A percentile compares a stretch with the other conserved stretches of the same genome.
Evolutionary conservation across 2,888 invertebrate species (phyloP).

Genomic region (Stenodema calcarata): DNA sequence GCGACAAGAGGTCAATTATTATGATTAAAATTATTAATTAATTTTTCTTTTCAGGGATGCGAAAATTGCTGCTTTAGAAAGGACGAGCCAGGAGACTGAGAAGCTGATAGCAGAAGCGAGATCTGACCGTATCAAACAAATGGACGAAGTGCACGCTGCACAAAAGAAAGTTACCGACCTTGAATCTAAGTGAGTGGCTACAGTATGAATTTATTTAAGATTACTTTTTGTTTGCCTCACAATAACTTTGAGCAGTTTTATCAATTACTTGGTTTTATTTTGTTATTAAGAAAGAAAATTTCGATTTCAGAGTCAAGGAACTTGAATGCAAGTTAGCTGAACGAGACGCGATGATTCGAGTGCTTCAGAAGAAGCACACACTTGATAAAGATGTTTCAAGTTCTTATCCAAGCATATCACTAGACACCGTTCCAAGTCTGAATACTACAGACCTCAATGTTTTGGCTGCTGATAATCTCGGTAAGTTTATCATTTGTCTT

Average conservation of each 20-base stretch:
- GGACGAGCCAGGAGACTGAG: slow-evolving; percentile 82
- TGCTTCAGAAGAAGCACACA: slow-evolving; percentile 83
- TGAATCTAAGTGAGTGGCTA: slow-evolving; percentile 73
- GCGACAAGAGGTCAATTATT: slow-evolving; percentile 90
- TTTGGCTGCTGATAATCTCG: slow-evolving; percentile 61
- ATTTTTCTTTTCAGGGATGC: slow-evolving; percentile 70
- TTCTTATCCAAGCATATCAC: slow-evolving; percentile 61
- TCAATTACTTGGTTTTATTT: background rate
- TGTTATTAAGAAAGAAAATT: too few species aligned
- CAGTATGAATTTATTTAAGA: background rate
- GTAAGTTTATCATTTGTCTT: slow-evolving; percentile 56
- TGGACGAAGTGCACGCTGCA: slow-evolving; percentile 86
- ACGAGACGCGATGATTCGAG: slow-evolving; percentile 88
- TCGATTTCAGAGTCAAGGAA: slow-evolving; percentile 73
- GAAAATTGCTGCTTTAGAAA: slow-evolving; percentile 83
- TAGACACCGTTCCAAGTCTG: slow-evolving; percentile 65
- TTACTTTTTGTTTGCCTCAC: background rate
- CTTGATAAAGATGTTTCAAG: slow-evolving; percentile 71
- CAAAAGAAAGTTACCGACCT: slow-evolving; percentile 85
- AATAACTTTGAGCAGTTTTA: background rate
- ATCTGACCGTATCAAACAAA: slow-evolving; percentile 83
- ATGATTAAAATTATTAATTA: too few species aligned
- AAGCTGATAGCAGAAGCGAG: slow-evolving; percentile 85
- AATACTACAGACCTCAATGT: slow-evolving; percentile 62
- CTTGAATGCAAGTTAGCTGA: slow-evolving; percentile 87